These are phyloP conservation scores for Agapornis canus DNA, from an alignment of 2,797 vertebrate genomes.

Conservation along the genomic window DNA sequence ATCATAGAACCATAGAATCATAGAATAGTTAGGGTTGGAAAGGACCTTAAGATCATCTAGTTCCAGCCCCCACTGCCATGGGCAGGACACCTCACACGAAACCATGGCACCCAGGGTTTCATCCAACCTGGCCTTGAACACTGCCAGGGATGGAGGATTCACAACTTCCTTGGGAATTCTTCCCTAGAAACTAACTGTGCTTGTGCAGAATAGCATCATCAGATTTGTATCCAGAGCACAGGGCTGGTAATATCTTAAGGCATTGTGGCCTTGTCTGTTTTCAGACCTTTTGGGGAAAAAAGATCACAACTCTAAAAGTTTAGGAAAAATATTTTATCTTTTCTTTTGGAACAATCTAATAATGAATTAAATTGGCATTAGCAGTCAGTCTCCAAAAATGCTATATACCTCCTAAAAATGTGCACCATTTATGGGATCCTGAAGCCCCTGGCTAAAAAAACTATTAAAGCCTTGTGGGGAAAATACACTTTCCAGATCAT, in stretches of 20 bases:
- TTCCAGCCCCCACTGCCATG: not conserved
- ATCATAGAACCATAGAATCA: not conserved
- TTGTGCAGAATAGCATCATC: not conserved
- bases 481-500: slow-evolving; percentile 46
- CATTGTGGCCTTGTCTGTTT: not conserved
- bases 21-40: not conserved
- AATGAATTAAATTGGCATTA: not conserved
- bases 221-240: not conserved
- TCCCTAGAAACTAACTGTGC: not conserved
- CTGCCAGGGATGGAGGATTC: not conserved
- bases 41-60: not conserved
- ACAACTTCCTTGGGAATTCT: not conserved
- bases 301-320: not conserved
- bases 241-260: not conserved
- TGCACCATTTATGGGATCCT: not conserved
- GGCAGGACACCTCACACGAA: not conserved
- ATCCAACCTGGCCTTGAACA: not conserved
- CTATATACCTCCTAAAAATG: not conserved
- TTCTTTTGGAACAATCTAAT: not conserved
- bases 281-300: not conserved
- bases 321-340: not conserved
- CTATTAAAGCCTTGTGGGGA: not conserved
- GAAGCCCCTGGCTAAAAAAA: not conserved
- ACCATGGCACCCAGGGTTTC: not conserved
- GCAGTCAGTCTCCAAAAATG: not conserved